Evolutionary conservation across 2,113 vertebrate species (phyloP), one percentile per base, ranked within the genome.

Genomic region (Ailurus styani): DNA sequence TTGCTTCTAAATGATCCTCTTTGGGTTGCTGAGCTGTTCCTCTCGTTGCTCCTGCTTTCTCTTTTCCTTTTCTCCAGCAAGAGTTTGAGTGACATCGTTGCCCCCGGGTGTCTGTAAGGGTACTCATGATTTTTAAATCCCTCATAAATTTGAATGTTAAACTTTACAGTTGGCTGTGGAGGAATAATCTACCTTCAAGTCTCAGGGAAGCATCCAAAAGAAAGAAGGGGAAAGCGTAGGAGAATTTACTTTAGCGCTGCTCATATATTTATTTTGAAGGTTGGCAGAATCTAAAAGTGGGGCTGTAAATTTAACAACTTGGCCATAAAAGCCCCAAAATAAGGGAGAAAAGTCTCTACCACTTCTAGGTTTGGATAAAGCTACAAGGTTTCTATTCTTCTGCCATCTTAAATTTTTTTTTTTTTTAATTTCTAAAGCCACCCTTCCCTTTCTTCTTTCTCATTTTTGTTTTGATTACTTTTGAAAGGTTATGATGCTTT

Each of bases 211-310:
- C 25, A 93, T 97, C 60, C 90, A 95, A 96, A 94, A 7, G 91
- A 95, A 87, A 68, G 93, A 84, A 93, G 57, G 10, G 21, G 88
- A 93, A 75, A 68, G 87, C 8, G 4, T 84, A 93, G 82, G 91
- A 70, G 8, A 87, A 79, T 98, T 98, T 97, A 89, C 94, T 91
- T 88, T 95, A 82, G 70, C 89, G 50, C 97, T 95, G 45, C 97
- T 98, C 95, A 79, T 45, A 9, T 97, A 70, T 95, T 98, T 98
- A 81, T 97, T 94, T 97, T 97, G 83, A 97, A 97, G 60, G 20
- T 93, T 78, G 70, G 55, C 83, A 77, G 96, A 97, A 97, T 95
- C 83, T 98, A 96, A 98, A 96, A 98, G 27, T 73, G 96, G 12
- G 55, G 88, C 96, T 97, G 64, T 89, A 98, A 98, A 91, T 87